Evolutionary conservation across 2,888 invertebrate species (phyloP).

Genomic region (Folsomia candida): DNA sequence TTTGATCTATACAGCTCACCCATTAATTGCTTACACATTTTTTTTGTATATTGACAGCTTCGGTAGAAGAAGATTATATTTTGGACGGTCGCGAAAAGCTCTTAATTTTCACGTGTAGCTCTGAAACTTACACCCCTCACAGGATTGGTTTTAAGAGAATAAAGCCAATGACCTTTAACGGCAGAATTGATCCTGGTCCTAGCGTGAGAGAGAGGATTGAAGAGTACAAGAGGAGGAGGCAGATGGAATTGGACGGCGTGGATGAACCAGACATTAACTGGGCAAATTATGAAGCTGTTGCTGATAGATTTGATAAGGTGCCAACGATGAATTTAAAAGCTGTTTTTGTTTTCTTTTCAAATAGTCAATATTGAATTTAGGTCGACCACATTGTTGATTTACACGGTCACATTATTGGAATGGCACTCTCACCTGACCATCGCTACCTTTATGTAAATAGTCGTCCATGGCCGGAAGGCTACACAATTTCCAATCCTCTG

Average conservation of each 20-base stretch:
- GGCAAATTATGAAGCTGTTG: constrained; percentile 34
- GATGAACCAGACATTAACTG: constrained; percentile 38
- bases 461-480: constrained; percentile 74
- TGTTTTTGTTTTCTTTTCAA: neutral
- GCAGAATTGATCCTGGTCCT: constrained; percentile 67
- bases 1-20: no score
- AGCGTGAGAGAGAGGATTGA: constrained; percentile 66
- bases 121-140: constrained; percentile 79
- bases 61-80: constrained; percentile 43
- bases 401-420: constrained; percentile 82
- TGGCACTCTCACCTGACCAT: constrained; percentile 70
- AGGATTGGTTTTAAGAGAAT: constrained; percentile 75
- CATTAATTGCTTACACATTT: no score
- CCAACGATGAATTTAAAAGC: neutral
- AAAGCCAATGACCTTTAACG: constrained; percentile 66
- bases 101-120: constrained; percentile 79
- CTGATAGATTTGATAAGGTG: constrained; percentile 43
- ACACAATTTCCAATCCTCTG: constrained; percentile 70
- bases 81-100: constrained; percentile 60
- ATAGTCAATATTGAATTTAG: constrained; percentile 20
- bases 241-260: constrained; percentile 44
- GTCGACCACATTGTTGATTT: constrained; percentile 78
- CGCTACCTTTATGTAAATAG: constrained; percentile 75
- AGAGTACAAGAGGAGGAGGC: constrained; percentile 33
- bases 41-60: no score